Conservation (phyloP, 2,797 vertebrate genomes). For the Loris lydekkerianus region DNA sequence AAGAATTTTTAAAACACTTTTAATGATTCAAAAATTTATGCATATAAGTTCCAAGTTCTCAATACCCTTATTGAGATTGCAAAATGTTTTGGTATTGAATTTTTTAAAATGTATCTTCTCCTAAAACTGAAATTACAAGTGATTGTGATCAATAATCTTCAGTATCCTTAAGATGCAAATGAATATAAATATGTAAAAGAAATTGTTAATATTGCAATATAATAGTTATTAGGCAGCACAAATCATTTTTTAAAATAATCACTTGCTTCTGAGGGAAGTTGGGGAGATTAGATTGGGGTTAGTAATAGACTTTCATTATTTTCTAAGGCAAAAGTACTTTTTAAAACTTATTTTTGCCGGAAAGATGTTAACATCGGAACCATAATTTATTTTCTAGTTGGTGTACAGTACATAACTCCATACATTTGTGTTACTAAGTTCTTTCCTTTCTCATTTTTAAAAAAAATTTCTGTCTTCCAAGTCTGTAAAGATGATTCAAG, state of each 20-base stretch:
- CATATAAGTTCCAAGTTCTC: not conserved
- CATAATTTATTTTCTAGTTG: not conserved
- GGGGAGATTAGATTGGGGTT: not conserved
- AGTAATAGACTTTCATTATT: not conserved
- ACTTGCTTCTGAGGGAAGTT: not conserved
- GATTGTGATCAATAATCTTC: not conserved
- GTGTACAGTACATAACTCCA: not conserved
- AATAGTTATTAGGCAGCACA: not conserved
- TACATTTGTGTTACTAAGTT: not conserved
- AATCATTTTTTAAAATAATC: not conserved
- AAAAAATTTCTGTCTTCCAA: not conserved
- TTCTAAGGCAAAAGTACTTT: conserved; percentile 33
- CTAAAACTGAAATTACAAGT: conserved; percentile 55
- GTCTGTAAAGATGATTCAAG: not conserved
- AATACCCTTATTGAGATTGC: not conserved
- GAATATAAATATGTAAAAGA: not conserved
- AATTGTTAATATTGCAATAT: not conserved
- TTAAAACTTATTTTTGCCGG: not conserved
- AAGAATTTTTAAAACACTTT: conserved; percentile 38
- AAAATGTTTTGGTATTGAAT: conserved; percentile 5
- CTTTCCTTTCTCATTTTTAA: not conserved
- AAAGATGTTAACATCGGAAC: not conserved
- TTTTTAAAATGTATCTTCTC: conserved; percentile 26
- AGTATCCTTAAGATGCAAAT: conserved; percentile 32
- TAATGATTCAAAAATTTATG: not conserved